Percentiles rank a stretch among this genome's conserved stretches.
phyloP scores from a whole-genome alignment of 2,888 invertebrate species.

The Halocaridina rubra region DNA sequence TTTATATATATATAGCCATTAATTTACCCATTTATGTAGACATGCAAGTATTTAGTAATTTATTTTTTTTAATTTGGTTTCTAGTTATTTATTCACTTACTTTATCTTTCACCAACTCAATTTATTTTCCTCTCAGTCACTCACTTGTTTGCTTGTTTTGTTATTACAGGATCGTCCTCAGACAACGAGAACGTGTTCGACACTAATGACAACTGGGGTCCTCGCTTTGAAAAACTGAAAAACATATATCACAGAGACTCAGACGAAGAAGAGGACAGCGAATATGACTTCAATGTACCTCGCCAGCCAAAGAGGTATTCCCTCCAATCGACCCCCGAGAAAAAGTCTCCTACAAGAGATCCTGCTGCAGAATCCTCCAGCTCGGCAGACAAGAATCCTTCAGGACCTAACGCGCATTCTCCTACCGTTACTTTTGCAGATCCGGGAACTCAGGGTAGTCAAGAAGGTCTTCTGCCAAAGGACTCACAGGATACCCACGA shows the following conservation, averaged over 20 bases:
- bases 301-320: slow-evolving; percentile 22
- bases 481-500: not conserved
- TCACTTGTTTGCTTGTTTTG: too few relatives aligned
- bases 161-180: slow-evolving; percentile 17
- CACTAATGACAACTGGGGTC: slow-evolving; percentile 59
- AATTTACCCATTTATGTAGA: too few relatives aligned
- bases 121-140: too few relatives aligned
- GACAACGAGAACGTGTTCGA: slow-evolving; percentile 43
- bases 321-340: not conserved
- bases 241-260: slow-evolving; percentile 45
- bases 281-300: slow-evolving; percentile 49
- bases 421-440: not conserved
- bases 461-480: not conserved
- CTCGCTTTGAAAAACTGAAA: slow-evolving; percentile 49
- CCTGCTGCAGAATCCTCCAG: slow-evolving; percentile 13
- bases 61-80: too few relatives aligned
- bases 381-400: not conserved
- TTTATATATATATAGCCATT: too few relatives aligned
- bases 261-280: slow-evolving; percentile 56
- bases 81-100: too few relatives aligned
- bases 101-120: too few relatives aligned
- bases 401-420: not conserved
- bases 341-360: not conserved
- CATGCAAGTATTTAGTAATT: too few relatives aligned
- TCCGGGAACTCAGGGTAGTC: not conserved